Percentiles rank a stretch among this genome's conserved stretches.
Conservation (phyloP, 1,140 invertebrate species). For the Caerostris darwini region DNA sequence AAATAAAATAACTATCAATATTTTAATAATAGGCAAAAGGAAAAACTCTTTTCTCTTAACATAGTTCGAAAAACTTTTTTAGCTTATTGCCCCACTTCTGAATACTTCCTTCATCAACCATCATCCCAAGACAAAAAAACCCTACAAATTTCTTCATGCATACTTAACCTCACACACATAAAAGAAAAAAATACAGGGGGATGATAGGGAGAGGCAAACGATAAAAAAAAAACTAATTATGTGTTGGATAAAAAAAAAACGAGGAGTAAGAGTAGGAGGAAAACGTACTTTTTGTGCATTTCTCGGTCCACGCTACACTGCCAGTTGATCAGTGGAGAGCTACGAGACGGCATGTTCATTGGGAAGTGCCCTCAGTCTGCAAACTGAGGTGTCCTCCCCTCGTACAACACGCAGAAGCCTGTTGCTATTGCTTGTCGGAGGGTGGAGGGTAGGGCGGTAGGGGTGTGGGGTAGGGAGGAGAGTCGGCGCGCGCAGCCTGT, state of each 20-base stretch:
- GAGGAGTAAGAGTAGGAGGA: background rate
- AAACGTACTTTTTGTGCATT: constrained; percentile 54
- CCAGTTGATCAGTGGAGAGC: constrained; percentile 6
- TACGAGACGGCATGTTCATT: constrained; percentile 58
- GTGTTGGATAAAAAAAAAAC: background rate
- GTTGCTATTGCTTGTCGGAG: constrained; percentile 73
- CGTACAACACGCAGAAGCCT: constrained; percentile 71
- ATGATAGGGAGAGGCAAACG: background rate
- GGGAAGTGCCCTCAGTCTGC: constrained; percentile 15
- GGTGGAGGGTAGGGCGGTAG: background rate
- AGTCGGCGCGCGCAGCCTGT: constrained; percentile 66
- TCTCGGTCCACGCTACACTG: constrained; percentile 27
- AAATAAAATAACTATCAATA: no score
- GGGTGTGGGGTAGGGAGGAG: constrained; percentile 34
- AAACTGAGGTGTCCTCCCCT: constrained; percentile 71
- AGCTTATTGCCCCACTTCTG: no score
- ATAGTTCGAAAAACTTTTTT: no score
- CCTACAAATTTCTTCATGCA: background rate
- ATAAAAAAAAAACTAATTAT: background rate
- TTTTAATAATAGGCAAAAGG: no score
- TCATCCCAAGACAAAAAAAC: background rate
- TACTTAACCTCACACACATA: background rate
- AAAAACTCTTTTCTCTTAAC: no score
- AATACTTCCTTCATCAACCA: no score
- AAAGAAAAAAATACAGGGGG: background rate